Percentiles rank a stretch among this genome's conserved stretches.
Evolutionary conservation across 2,797 vertebrate genomes (phyloP).

Genomic region (Ibycter americanus): DNA sequence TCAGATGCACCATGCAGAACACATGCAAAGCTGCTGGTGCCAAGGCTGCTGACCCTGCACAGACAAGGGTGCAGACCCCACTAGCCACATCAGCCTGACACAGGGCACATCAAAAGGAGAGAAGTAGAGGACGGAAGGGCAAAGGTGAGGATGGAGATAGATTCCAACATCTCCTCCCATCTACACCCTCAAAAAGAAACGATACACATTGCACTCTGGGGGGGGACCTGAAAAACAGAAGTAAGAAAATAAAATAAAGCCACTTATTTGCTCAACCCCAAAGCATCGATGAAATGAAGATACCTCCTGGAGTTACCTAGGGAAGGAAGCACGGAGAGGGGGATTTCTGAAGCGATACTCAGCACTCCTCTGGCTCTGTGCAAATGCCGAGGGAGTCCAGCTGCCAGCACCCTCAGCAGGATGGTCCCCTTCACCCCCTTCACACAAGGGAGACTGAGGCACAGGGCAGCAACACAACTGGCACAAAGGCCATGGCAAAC

Average conservation of each 20-base stretch:
- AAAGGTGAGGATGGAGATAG: not conserved
- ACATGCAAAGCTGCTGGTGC: not conserved
- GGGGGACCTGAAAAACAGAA: not conserved
- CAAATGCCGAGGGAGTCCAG: not conserved
- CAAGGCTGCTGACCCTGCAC: not conserved
- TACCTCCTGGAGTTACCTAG: not conserved
- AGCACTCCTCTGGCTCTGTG: not conserved
- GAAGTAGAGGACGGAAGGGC: not conserved
- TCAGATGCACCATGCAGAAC: not conserved
- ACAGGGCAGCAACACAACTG: conserved; percentile 11
- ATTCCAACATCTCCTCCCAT: not conserved
- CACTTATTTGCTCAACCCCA: not conserved
- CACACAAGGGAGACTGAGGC: not conserved
- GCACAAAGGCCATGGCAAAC: not conserved
- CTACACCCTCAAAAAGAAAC: not conserved
- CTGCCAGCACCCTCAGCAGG: conserved; percentile 13
- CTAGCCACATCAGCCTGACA: not conserved
- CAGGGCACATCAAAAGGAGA: not conserved
- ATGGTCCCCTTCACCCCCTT: not conserved
- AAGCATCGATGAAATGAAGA: not conserved
- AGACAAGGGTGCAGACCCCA: not conserved
- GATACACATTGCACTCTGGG: not conserved
- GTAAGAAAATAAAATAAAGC: not conserved
- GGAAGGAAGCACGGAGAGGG: conserved; percentile 24
- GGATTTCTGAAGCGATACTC: conserved; percentile 1